A percentile compares a stretch with the other conserved stretches of the same genome.
Conservation (phyloP, 2,888 invertebrate species). For the Congeria kusceri region DNA sequence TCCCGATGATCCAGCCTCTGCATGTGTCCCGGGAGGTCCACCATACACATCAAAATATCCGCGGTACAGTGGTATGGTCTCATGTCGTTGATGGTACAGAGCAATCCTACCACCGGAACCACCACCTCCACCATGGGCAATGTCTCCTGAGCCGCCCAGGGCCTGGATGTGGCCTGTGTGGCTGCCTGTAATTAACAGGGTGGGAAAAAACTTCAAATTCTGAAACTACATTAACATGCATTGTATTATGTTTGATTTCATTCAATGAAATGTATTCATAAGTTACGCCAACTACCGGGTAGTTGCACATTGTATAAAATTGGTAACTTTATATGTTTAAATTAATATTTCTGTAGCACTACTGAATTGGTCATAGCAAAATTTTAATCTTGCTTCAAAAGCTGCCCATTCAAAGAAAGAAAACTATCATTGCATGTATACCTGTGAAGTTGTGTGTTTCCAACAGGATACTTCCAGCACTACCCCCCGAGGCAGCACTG, state of each 20-base stretch:
- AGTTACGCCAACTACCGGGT: no score
- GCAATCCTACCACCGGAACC: constrained; percentile 77
- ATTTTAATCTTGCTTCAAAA: no score
- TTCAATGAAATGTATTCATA: no score
- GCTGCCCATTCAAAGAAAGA: no score
- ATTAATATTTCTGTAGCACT: no score
- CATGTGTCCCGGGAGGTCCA: constrained; percentile 60
- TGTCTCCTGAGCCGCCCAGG: constrained; percentile 71
- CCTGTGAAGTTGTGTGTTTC: constrained; percentile 73
- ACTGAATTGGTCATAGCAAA: no score
- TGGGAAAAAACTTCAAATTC: background rate
- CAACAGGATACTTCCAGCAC: constrained; percentile 75
- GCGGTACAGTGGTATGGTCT: constrained; percentile 68
- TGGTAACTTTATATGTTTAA: no score
- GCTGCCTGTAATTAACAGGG: constrained; percentile 63
- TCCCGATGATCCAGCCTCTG: constrained; percentile 77
- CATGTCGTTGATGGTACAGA: constrained; percentile 71
- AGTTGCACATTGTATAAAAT: no score
- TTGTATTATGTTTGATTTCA: no score
- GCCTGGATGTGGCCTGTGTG: constrained; percentile 77
- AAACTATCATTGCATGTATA: constrained; percentile 9
- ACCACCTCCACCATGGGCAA: constrained; percentile 68
- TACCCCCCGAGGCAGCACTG: constrained; percentile 72
- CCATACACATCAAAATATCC: constrained; percentile 71
- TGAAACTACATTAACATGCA: no score